Percentiles rank a stretch among this genome's conserved stretches.
These are phyloP conservation scores for Leptinotarsa defecta DNA, from an alignment of 1,140 invertebrate species.

Conservation along the genomic window DNA sequence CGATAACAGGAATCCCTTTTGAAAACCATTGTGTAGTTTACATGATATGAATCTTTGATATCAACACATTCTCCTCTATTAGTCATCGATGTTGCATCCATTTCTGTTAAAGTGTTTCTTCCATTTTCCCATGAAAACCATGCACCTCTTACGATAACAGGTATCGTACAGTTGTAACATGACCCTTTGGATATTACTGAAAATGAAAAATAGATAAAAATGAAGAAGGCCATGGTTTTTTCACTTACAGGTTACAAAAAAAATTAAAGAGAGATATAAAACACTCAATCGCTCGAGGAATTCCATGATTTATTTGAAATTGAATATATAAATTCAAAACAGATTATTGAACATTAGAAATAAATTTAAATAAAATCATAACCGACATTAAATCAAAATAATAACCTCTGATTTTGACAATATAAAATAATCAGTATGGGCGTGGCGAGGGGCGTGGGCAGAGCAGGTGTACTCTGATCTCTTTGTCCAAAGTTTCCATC, in stretches of 20 bases:
- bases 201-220: background rate
- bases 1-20: conserved; percentile 74
- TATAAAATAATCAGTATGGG: too few species aligned
- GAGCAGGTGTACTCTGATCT: too few species aligned
- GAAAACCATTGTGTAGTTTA: conserved; percentile 88
- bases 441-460: too few species aligned
- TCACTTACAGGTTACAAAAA: background rate
- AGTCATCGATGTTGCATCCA: conserved; percentile 78
- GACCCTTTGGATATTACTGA: background rate
- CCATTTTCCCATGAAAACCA: conserved; percentile 94
- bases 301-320: too few species aligned
- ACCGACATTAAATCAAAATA: too few species aligned
- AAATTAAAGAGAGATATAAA: background rate
- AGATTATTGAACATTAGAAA: too few species aligned
- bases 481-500: too few species aligned
- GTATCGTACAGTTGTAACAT: conserved; percentile 65
- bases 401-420: too few species aligned
- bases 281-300: background rate
- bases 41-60: conserved; percentile 72
- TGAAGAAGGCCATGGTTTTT: background rate
- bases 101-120: conserved; percentile 78
- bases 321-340: too few species aligned
- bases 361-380: too few species aligned
- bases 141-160: conserved; percentile 76
- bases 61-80: conserved; percentile 73